These are phyloP conservation scores for Saimiri boliviensis DNA, from an alignment of 2,113 vertebrate species.

Conservation along the genomic window DNA sequence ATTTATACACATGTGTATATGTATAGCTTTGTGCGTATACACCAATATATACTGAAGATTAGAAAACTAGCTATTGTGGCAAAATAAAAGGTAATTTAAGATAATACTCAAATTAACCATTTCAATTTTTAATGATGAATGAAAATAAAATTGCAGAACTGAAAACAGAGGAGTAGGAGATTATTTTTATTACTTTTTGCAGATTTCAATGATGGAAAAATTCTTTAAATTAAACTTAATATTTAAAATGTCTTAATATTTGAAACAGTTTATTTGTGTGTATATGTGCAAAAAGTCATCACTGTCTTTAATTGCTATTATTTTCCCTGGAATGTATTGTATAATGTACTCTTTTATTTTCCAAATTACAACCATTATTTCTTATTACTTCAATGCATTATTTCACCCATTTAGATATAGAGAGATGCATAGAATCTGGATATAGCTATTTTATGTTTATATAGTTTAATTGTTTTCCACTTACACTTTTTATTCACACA, in stretches of 20 bases:
- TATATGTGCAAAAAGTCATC: background rate
- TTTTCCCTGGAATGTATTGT: background rate
- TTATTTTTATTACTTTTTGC: background rate
- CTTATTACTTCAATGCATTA: background rate
- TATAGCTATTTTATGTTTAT: background rate
- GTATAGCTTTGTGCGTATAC: too few species aligned
- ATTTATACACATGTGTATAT: background rate
- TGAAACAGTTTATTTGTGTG: background rate
- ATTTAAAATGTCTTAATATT: background rate
- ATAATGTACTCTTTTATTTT: background rate
- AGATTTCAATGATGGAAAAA: background rate
- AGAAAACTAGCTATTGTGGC: constrained; percentile 37
- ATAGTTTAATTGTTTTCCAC: background rate
- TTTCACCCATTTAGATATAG: background rate
- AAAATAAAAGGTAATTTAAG: constrained; percentile 41
- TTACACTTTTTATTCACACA: background rate
- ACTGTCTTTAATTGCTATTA: background rate
- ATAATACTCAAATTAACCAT: constrained; percentile 40
- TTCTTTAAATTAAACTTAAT: background rate
- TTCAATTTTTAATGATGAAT: constrained; percentile 35
- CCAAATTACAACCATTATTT: background rate
- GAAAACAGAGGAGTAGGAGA: background rate
- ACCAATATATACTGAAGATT: background rate
- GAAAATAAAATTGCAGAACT: background rate
- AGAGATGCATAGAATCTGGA: background rate